A percentile compares a stretch with the other conserved stretches of the same genome.
phyloP scores from a whole-genome alignment of 2,797 vertebrate species.

The Characodon lateralis region DNA sequence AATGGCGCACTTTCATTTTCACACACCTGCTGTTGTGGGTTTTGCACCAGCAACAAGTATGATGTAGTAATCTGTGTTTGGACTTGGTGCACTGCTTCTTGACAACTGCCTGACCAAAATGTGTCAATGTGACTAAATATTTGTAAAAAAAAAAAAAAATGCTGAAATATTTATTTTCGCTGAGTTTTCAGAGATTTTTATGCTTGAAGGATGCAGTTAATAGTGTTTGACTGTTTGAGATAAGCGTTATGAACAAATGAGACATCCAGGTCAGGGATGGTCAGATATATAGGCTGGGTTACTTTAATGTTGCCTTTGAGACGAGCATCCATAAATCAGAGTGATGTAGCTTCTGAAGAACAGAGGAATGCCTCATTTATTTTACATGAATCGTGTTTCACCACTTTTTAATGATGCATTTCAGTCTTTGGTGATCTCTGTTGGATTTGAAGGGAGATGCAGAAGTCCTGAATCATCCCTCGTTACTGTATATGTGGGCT shows the following conservation, averaged over 20 bases:
- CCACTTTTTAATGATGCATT: not conserved
- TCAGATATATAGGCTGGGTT: not conserved
- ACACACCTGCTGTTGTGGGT: not conserved
- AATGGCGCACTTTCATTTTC: too few relatives aligned
- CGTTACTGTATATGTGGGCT: not conserved
- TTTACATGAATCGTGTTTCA: not conserved
- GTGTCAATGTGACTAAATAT: not conserved
- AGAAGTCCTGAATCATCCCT: not conserved
- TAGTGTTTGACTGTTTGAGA: not conserved
- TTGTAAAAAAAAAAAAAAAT: not conserved
- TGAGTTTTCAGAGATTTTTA: not conserved
- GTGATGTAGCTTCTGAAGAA: not conserved
- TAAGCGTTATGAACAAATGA: not conserved
- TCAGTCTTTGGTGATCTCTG: not conserved
- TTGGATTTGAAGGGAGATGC: not conserved
- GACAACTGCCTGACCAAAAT: not conserved
- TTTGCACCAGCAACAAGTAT: not conserved
- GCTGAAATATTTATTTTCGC: not conserved
- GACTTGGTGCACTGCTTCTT: not conserved
- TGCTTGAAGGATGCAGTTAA: not conserved
- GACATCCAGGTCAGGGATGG: not conserved
- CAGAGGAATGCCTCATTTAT: conserved; percentile 1
- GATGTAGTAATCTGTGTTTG: not conserved
- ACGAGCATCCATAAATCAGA: conserved; percentile 3
- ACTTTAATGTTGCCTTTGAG: conserved; percentile 6